Base-by-base conservation (phyloP, 2,113 vertebrate genomes). In the Meriones unguiculatus region DNA sequence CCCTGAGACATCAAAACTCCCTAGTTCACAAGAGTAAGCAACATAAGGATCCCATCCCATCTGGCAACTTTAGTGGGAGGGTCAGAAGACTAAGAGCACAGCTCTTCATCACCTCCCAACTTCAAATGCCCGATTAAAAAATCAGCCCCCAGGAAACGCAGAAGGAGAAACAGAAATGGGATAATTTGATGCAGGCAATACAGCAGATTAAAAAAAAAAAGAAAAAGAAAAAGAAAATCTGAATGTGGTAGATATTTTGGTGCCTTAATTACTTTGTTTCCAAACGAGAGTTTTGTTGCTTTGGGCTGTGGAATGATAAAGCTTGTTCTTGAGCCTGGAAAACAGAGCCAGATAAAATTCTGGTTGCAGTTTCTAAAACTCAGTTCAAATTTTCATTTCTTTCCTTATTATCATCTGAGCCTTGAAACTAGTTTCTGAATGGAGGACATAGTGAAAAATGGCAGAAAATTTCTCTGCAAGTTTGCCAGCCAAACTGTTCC, bases 151-250 rank as follows among this genome's bases (percentile, higher is more conserved):
- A 89, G 90, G 90, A 97, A 93, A 94, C 15, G 46, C 77, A 93
- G 80, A 93, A 38, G 92, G 62, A 67, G 38, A 82, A 88, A 89
- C 9, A 88, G 72, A 91, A 32, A 76, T 59, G 50, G 28, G 15
- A 88, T 92, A 93, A 96, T 90, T 91, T 88, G 95, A 96, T 41
- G 38, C 76, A 97, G 75, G 20, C 32, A 69, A 22, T 52, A 77
- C 52, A 52, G 57, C 41, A 95, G 89, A 85, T 90, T 35, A 14
- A 30, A 87, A 76, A 92, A 92, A 41, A 54, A 90, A 41, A 32
- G 5, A 28, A 76, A 78, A 54, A 30, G 20, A 20, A 30, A 70
- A 46, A 46, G 46, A 76, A 41, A 78, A 87, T 32, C 59, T 91
- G 92, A 95, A 62, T 92, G 25, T 73, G n/a, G 59, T 89, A 38